Conservation (phyloP, 2,888 invertebrate genomes). For the Drosophila ezoana region DNA sequence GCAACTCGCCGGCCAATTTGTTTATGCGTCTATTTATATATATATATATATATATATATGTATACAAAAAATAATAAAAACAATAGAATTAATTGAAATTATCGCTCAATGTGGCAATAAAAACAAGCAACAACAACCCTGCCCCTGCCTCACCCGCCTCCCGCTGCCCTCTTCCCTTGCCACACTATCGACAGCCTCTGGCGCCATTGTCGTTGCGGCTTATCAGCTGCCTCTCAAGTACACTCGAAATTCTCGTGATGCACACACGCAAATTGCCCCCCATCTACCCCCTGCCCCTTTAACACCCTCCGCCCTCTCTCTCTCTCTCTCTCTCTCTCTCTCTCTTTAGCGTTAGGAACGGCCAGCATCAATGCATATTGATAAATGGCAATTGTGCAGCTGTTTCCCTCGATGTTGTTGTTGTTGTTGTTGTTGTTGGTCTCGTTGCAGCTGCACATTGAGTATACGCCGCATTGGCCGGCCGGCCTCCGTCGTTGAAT, state of each 20-base stretch:
- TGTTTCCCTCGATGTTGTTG: constrained; percentile 1
- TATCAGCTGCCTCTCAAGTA: constrained; percentile 21
- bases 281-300: background rate
- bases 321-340: no score
- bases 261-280: constrained; percentile 4
- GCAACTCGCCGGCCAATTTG: constrained; percentile 15
- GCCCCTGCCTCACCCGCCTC: background rate
- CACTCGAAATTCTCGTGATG: constrained; percentile 53
- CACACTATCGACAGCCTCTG: background rate
- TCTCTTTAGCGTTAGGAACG: no score
- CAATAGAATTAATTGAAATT: constrained; percentile 40
- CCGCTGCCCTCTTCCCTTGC: background rate
- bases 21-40: constrained; percentile 10
- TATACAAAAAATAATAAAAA: constrained; percentile 1
- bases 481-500: constrained; percentile 1
- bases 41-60: background rate
- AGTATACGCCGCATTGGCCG: constrained; percentile 35
- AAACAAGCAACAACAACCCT: constrained; percentile 5
- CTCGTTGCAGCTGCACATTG: constrained; percentile 20
- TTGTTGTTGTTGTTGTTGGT: constrained; percentile 2
- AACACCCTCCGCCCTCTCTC: no score
- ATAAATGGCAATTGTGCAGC: constrained; percentile 25
- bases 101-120: constrained; percentile 1
- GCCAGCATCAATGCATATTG: constrained; percentile 22
- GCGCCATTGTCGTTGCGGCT: constrained; percentile 11